Conservation (phyloP, 2,888 invertebrate genomes). For the Crocallis elinguaria region DNA sequence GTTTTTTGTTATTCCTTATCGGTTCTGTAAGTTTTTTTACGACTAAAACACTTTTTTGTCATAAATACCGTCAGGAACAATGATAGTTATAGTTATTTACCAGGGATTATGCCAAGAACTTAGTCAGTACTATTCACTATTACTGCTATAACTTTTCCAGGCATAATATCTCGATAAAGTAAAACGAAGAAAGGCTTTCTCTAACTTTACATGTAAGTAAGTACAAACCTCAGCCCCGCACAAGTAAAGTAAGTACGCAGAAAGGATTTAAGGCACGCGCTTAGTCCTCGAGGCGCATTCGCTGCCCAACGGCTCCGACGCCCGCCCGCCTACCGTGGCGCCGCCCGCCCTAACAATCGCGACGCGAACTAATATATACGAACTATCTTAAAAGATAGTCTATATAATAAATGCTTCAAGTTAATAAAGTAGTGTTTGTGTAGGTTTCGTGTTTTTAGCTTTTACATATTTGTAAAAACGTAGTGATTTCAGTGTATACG, state of each 20-base stretch:
- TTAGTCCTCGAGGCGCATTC: slow-evolving; percentile 51
- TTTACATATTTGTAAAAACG: neutral
- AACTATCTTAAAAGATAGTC: slow-evolving; percentile 18
- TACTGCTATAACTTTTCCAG: no score
- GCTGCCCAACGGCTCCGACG: slow-evolving; percentile 64
- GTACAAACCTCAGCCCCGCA: slow-evolving; percentile 8
- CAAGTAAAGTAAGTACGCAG: slow-evolving; percentile 14
- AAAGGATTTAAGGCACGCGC: slow-evolving; percentile 48
- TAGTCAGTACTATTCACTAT: no score
- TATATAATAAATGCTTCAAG: neutral
- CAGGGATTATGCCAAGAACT: no score
- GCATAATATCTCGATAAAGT: slow-evolving; percentile 1
- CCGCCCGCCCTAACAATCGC: slow-evolving; percentile 37
- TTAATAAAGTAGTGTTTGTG: neutral
- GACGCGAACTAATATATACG: slow-evolving; percentile 21
- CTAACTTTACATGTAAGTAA: neutral
- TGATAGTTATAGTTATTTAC: no score
- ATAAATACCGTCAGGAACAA: no score
- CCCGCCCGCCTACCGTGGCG: slow-evolving; percentile 58
- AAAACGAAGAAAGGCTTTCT: neutral
- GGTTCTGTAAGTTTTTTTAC: no score
- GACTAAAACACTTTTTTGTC: no score
- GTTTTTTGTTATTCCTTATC: no score
- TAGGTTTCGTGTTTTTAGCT: neutral
- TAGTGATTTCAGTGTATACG: slow-evolving; percentile 10